Evolutionary conservation across 2,888 invertebrate genomes (phyloP), one percentile per base, ranked within the genome.

Genomic region (Cabera pusaria): DNA sequence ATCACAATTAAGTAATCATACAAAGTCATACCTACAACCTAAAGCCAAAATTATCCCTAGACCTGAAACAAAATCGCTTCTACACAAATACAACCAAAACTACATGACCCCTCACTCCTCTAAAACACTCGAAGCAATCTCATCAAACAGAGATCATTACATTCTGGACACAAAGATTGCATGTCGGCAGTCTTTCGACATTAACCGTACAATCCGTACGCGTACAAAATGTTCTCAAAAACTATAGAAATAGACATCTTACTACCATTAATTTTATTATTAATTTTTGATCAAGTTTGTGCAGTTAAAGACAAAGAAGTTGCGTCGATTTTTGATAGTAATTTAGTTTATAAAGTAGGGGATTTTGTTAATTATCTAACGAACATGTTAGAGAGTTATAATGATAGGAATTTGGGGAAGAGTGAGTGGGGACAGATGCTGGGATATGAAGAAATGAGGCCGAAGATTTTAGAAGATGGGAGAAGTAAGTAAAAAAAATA

Each of bases 391-490:
- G 77, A 79, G 24, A 49, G 59, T 11, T 71, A 79, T n/a, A 85
- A 86, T 43, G 83, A 86, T 57, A 49, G 49, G 7, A 60, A 74
- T 56, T 51, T 83, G 12, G 73, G 77, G 0, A 55, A 50, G 0
- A 79, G 74, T 60, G 70, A 65, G 1, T 40, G 80, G 6, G 86
- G 83, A 0, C 68, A 55, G 18, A 44, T 74, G 24, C 9, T 86
- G 5, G 62, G 69, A 14, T 86, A 86, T 42, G 52, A 78, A 2
- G 64, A 74, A 4, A 63, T 85, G 3, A 84, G 84, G 39, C 65
- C 73, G 0, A 70, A 62, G 36, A 44, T 72, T 5, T 42, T 49
- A 6, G 24, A 25, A 1, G 47, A 55, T 3, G 27, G 37, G 1
- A 49, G 51, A 49, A 56, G 84, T 81, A 45, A 69, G 77, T 74